Conservation (phyloP, 2,888 invertebrate species). For the Lepidonotus clava region DNA sequence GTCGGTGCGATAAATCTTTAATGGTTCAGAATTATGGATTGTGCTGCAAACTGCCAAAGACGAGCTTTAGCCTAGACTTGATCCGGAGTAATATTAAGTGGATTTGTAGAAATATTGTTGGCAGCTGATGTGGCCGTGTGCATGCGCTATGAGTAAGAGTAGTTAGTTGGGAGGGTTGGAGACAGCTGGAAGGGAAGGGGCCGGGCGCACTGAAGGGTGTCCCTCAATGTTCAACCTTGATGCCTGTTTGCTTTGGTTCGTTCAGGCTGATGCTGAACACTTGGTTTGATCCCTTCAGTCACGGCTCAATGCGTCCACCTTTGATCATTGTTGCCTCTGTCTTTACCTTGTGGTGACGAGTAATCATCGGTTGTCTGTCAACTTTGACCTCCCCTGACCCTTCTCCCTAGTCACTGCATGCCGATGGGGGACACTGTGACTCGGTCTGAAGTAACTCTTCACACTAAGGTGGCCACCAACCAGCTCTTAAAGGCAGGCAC, state of each 20-base stretch:
- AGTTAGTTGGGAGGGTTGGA: neutral
- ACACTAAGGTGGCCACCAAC: no score
- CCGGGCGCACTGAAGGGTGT: neutral
- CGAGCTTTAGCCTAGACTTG: neutral
- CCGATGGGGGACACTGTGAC: no score
- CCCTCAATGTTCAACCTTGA: neutral
- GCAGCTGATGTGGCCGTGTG: no score
- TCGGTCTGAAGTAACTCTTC: no score
- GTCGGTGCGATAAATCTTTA: conserved; percentile 2
- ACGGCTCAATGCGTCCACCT: neutral
- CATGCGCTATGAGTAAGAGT: no score
- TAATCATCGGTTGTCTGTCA: conserved; percentile 3
- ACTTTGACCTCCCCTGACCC: no score
- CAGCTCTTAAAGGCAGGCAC: no score
- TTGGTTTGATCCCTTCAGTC: no score
- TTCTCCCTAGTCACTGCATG: no score
- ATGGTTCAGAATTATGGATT: conserved; percentile 39
- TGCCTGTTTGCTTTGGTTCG: neutral
- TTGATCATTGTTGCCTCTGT: neutral
- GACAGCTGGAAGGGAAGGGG: neutral
- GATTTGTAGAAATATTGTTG: conserved; percentile 10
- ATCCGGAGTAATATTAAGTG: neutral
- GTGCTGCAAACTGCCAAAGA: neutral
- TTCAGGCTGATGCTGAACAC: no score
- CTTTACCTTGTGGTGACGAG: conserved; percentile 5